phyloP scores from a whole-genome alignment of 2,797 vertebrate genomes.

The Chrysocyon brachyurus region DNA sequence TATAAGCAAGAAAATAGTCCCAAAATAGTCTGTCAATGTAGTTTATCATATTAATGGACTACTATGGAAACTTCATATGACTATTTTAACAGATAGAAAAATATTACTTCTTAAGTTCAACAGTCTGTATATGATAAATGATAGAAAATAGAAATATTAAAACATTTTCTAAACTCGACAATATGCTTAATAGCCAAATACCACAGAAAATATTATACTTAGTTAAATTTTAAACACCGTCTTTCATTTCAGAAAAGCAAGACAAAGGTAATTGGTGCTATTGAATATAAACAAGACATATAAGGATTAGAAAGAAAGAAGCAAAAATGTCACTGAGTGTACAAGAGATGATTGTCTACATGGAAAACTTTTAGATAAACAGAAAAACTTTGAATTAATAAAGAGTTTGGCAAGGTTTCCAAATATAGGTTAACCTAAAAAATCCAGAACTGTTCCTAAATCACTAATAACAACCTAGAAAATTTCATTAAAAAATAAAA shows the following conservation, averaged over 20 bases:
- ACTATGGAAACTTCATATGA: not conserved
- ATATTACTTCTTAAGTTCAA: not conserved
- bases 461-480: not conserved
- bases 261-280: not conserved
- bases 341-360: not conserved
- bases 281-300: not conserved
- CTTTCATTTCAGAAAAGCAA: conserved; percentile 8
- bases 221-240: not conserved
- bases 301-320: not conserved
- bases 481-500: conserved; percentile 25
- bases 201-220: not conserved
- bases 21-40: not conserved
- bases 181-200: not conserved
- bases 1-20: not conserved
- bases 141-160: conserved; percentile 27
- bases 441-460: not conserved
- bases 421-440: not conserved
- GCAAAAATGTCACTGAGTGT: not conserved
- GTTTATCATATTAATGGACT: not conserved
- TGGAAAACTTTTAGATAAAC: not conserved
- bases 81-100: not conserved
- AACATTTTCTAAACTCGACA: not conserved
- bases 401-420: conserved; percentile 3
- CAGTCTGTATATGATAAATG: not conserved
- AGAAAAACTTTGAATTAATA: not conserved